These are phyloP conservation scores for Micrasema minimum DNA, from an alignment of 1,140 invertebrate species.

Conservation along the genomic window DNA sequence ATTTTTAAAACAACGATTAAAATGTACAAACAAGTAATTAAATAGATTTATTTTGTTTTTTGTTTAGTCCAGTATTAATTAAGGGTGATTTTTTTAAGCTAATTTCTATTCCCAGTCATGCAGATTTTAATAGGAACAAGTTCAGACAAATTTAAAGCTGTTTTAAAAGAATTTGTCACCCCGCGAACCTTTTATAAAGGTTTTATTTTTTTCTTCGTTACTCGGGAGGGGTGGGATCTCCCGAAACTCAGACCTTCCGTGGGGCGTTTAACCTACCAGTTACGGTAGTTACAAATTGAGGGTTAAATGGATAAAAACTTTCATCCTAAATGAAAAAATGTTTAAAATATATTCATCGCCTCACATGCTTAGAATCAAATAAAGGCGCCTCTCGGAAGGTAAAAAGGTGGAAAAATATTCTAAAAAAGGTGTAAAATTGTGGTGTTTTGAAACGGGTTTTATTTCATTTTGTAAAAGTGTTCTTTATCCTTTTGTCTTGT, in stretches of 20 bases:
- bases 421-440: no score
- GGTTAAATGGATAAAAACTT: background rate
- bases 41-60: no score
- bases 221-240: background rate
- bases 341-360: background rate
- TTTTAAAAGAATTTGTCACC: slow-evolving; percentile 12
- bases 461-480: background rate
- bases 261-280: background rate
- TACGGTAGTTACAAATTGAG: slow-evolving; percentile 6
- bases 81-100: background rate
- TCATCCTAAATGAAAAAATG: background rate
- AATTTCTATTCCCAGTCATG: background rate
- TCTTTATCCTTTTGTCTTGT: no score
- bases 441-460: slow-evolving; percentile 7
- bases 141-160: background rate
- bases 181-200: slow-evolving; percentile 8
- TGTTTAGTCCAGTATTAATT: no score
- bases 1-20: no score
- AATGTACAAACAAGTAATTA: no score
- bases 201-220: slow-evolving; percentile 20
- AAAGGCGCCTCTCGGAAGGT: no score
- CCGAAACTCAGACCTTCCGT: background rate
- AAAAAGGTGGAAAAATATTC: no score
- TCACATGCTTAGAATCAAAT: no score
- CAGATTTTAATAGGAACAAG: slow-evolving; percentile 6